Evolutionary conservation across 2,797 vertebrate genomes (phyloP).

Genomic region (Melanotaenia pygmaea): DNA sequence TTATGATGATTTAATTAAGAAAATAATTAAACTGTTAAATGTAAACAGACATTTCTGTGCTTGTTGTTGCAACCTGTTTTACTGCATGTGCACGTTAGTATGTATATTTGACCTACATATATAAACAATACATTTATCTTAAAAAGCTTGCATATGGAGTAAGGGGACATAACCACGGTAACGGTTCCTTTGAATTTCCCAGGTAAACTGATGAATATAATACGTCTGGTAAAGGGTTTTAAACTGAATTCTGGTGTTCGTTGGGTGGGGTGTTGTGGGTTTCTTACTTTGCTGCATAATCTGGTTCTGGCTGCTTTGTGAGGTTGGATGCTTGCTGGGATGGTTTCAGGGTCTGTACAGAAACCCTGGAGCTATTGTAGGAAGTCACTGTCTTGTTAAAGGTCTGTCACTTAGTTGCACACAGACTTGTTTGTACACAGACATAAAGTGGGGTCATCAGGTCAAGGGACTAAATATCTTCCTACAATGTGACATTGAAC

Average conservation of each 20-base stretch:
- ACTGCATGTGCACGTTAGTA: neutral
- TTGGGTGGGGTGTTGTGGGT: neutral
- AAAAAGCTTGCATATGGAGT: neutral
- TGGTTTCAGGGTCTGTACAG: slow-evolving; percentile 40
- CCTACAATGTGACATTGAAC: neutral
- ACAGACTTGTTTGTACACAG: slow-evolving; percentile 29
- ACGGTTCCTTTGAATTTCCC: neutral
- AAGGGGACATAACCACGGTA: neutral
- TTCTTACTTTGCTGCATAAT: slow-evolving; percentile 5
- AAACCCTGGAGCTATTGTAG: slow-evolving; percentile 45
- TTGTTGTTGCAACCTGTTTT: neutral
- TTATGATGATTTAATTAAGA: neutral
- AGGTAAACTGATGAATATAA: neutral
- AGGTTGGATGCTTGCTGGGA: slow-evolving; percentile 28
- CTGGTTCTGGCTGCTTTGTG: slow-evolving; percentile 7
- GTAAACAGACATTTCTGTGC: neutral
- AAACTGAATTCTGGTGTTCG: neutral
- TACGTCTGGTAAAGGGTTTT: neutral
- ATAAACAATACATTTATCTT: neutral
- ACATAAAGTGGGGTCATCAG: slow-evolving; percentile 27
- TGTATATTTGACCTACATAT: neutral
- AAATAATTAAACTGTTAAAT: neutral
- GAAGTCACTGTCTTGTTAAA: slow-evolving; percentile 46
- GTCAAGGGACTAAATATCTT: neutral
- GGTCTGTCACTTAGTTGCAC: slow-evolving; percentile 38